Percentiles rank a stretch among this genome's conserved stretches.
phyloP scores from a whole-genome alignment of 1,140 invertebrate species.

The Steinernema feltiae region DNA sequence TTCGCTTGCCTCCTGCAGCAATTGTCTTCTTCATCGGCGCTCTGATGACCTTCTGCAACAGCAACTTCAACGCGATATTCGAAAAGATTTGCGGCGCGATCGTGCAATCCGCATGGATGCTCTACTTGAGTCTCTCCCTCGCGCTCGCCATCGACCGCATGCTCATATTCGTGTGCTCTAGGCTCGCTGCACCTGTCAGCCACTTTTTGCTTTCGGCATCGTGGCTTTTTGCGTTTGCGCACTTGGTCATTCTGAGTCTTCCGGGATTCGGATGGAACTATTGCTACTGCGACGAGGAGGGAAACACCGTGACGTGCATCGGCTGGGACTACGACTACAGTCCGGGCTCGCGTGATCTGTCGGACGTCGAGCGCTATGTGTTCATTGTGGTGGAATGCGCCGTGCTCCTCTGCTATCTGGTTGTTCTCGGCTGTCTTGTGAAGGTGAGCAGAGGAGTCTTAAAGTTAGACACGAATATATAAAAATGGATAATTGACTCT shows the following conservation, averaged over 20 bases:
- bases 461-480: too few species aligned
- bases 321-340: not conserved
- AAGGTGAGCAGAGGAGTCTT: not conserved
- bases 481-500: too few species aligned
- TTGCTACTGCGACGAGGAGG: not conserved
- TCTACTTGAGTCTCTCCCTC: not conserved
- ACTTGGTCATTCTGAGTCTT: not conserved
- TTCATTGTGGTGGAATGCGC: not conserved
- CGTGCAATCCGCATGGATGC: not conserved
- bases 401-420: not conserved
- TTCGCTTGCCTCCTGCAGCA: not conserved
- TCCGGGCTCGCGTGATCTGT: not conserved
- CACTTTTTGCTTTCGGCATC: not conserved
- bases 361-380: not conserved
- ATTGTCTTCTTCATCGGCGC: not conserved
- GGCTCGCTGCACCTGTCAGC: not conserved
- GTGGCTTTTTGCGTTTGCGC: not conserved
- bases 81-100: not conserved
- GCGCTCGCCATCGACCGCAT: not conserved
- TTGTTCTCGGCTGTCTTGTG: not conserved
- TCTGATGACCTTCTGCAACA: not conserved
- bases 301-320: not conserved
- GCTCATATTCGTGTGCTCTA: not conserved
- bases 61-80: not conserved
- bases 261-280: not conserved